A percentile compares a stretch with the other conserved stretches of the same genome.
These are phyloP conservation scores for Drosophila mulleri DNA, from an alignment of 2,888 invertebrate genomes.

Conservation along the genomic window DNA sequence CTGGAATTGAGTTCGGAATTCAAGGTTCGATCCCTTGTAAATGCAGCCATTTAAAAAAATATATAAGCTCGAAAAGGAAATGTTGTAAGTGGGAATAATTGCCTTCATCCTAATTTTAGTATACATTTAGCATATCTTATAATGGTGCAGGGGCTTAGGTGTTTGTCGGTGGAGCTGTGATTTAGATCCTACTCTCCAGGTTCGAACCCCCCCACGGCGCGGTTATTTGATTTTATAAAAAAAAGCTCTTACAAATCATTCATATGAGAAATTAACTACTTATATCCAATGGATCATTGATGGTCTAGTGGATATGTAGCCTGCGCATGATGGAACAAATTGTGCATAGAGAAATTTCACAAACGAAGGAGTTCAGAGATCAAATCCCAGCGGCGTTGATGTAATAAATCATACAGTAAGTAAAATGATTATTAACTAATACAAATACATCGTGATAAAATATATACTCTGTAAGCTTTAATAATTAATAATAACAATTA, in stretches of 20 bases:
- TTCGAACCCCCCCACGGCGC: background rate
- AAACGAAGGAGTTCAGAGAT: too few relatives aligned
- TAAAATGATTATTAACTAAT: too few relatives aligned
- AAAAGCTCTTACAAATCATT: background rate
- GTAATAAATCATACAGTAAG: too few relatives aligned
- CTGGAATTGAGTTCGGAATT: too few relatives aligned
- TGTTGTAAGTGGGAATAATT: background rate
- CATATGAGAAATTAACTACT: background rate
- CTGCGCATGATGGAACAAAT: background rate
- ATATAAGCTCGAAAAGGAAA: too few relatives aligned
- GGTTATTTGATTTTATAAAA: background rate
- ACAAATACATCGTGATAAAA: too few relatives aligned
- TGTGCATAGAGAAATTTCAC: too few relatives aligned
- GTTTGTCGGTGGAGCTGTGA: background rate
- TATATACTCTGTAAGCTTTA: too few relatives aligned
- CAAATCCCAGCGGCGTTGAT: too few relatives aligned
- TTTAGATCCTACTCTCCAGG: background rate
- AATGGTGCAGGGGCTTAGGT: background rate
- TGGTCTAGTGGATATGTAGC: background rate
- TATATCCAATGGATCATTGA: accelerated
- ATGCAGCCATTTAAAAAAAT: background rate
- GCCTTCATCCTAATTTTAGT: background rate
- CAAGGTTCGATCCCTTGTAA: background rate
- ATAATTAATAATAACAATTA: too few relatives aligned
- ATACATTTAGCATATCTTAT: background rate